Percentiles rank a stretch among this genome's conserved stretches.
Evolutionary conservation across 2,113 vertebrate species (phyloP).

Genomic region (Corythornis vintsioides): DNA sequence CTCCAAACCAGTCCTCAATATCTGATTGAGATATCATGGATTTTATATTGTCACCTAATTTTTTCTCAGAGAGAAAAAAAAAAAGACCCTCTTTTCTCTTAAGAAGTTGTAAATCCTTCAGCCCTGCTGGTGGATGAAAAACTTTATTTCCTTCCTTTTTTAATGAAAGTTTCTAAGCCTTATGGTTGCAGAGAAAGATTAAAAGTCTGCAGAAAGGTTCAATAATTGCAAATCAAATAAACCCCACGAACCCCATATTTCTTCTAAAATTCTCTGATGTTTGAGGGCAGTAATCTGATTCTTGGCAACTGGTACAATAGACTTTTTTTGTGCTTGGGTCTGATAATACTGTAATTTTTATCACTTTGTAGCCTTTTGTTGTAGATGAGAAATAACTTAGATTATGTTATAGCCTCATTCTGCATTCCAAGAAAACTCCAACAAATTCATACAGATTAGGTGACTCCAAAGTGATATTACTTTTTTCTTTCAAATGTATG

Average conservation of each 20-base stretch:
- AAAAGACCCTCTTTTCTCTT: neutral
- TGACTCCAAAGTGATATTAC: neutral
- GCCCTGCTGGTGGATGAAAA: neutral
- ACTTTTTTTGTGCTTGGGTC: neutral
- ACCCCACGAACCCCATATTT: neutral
- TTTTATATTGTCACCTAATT: neutral
- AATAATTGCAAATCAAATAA: constrained; percentile 18
- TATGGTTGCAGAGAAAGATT: neutral
- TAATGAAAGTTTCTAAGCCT: neutral
- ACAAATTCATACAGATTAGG: neutral
- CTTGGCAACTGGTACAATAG: neutral
- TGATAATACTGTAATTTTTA: neutral
- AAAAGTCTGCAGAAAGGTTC: neutral
- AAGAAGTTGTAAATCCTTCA: neutral
- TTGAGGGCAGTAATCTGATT: neutral
- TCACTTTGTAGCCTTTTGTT: neutral
- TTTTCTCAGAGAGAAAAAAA: neutral
- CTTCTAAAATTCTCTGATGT: neutral
- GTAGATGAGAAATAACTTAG: neutral
- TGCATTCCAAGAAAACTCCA: neutral
- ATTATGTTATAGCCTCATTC: neutral
- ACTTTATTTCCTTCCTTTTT: neutral
- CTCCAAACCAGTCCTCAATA: neutral
- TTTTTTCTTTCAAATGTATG: neutral
- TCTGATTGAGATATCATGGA: neutral